Evolutionary conservation across 2,888 invertebrate species (phyloP).

Genomic region (Pimpla rufipes): DNA sequence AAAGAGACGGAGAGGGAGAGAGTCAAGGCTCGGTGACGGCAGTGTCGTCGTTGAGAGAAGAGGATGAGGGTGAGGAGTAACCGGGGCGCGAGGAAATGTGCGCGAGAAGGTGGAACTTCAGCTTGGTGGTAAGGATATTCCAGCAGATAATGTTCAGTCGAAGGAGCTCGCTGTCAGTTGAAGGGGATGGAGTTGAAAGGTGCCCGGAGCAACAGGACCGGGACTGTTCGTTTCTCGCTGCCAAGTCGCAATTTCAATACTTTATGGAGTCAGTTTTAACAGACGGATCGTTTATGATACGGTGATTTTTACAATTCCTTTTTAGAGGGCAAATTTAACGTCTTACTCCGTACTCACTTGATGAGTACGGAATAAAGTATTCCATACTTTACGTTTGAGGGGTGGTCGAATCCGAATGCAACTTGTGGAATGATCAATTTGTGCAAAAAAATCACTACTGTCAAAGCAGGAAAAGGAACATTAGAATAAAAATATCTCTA

Average conservation of each 20-base stretch:
- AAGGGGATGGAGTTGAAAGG: slow-evolving; percentile 37
- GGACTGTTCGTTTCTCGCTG: neutral
- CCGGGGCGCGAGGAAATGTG: slow-evolving; percentile 10
- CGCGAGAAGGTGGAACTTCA: slow-evolving; percentile 46
- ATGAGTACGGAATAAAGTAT: too few species aligned
- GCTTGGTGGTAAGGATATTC: slow-evolving; percentile 63
- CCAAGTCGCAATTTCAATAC: neutral
- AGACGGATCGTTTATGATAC: neutral
- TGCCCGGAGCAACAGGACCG: neutral
- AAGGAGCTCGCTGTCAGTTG: slow-evolving; percentile 43
- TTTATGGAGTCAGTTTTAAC: neutral
- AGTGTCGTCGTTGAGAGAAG: slow-evolving; percentile 20
- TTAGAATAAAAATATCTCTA: too few species aligned
- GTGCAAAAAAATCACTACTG: too few species aligned
- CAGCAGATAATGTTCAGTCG: slow-evolving; percentile 52
- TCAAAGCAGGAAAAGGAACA: too few species aligned
- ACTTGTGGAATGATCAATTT: too few species aligned
- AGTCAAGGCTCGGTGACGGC: slow-evolving; percentile 26
- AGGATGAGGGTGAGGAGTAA: slow-evolving; percentile 45
- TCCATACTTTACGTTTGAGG: neutral
- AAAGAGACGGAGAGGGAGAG: slow-evolving; percentile 12
- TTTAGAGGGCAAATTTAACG: neutral
- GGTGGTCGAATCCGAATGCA: too few species aligned
- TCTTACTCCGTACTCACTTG: too few species aligned
- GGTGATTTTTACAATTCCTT: neutral